Base-by-base conservation (phyloP, 2,113 vertebrate genomes). In the Phoxinus phoxinus region DNA sequence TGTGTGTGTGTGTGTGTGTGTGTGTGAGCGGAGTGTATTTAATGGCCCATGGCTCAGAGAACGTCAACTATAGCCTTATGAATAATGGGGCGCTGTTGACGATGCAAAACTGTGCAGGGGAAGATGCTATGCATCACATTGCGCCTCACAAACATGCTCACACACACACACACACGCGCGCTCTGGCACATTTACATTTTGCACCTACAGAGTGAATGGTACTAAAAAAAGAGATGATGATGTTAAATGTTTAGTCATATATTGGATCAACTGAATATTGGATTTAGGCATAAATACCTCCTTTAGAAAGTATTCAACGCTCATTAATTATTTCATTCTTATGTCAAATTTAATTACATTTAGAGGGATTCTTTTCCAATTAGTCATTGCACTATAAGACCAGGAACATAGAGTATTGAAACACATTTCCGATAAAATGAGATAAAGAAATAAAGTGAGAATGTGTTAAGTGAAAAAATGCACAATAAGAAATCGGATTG, bases 81-180 rank as follows among this genome's bases (percentile, higher is more conserved):
- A 89, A 83, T 89, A 85, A 89, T 89, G 86, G 83, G 84, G 83
- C 85, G 88, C 72, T 86, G 81, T 72, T 82, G 73, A 87, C 82
- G 82, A 86, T 83, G 85, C 72, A 85, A 82, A 89, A 85, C 78
- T 73, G 82, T 30, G 9, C 87, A 73, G 27, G 46, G 56, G 58
- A 85, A 81, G 81, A 56, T 63, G 81, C 84, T 88, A 53, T 51
- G 44, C 74, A 53, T 87, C 79, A 53, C 77, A 87, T 81, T 72
- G 77, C 65, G 19, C 72, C 46, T 25, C 69, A 78, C 81, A 48
- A 63, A 61, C 51, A 59, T 7, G 17, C 73, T 12, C 71, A 84
- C 48, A 3, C 58, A 73, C 56, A 25, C 27, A 19, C 37, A 73
- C 41, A 63, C 75, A 65, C 23, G 7, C 23, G 7, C 75, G 56